Conservation (phyloP, 2,113 vertebrate species). For the Microcebus ravelobensis region DNA sequence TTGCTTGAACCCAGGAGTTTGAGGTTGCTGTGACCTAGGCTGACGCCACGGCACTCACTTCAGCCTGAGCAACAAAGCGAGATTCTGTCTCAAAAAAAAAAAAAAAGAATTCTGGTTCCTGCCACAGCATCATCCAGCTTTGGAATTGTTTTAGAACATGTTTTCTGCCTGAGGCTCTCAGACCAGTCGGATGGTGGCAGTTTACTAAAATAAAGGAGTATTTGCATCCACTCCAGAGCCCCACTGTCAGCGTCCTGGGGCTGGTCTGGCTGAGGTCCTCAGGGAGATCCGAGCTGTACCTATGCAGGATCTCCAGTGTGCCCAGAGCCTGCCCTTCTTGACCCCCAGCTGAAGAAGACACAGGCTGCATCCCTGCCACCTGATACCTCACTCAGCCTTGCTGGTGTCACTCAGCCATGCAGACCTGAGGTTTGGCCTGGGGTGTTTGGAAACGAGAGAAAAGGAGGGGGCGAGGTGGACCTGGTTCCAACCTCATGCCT, state of each 20-base stretch:
- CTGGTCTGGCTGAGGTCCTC: background rate
- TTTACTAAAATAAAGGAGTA: slow-evolving; percentile 15
- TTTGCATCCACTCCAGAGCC: background rate
- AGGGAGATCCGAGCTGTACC: background rate
- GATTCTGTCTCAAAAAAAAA: no score
- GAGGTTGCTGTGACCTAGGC: no score
- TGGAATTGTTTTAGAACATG: background rate
- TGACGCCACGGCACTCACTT: no score
- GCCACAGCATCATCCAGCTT: background rate
- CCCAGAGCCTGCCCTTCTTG: background rate
- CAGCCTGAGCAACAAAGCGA: no score
- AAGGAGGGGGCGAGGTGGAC: background rate
- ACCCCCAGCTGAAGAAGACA: background rate
- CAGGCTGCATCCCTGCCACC: background rate
- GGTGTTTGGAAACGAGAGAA: background rate
- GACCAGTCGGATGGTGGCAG: background rate
- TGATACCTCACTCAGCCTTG: background rate
- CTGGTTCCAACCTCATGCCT: background rate
- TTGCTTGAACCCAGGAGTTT: no score
- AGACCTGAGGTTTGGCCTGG: background rate
- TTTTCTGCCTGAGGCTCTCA: background rate
- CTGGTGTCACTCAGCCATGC: background rate
- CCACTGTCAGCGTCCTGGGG: background rate
- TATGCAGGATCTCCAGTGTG: background rate
- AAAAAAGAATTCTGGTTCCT: background rate